Base-by-base conservation (phyloP, 1,140 invertebrate species). In the Ceratosolen fusciceps region DNA sequence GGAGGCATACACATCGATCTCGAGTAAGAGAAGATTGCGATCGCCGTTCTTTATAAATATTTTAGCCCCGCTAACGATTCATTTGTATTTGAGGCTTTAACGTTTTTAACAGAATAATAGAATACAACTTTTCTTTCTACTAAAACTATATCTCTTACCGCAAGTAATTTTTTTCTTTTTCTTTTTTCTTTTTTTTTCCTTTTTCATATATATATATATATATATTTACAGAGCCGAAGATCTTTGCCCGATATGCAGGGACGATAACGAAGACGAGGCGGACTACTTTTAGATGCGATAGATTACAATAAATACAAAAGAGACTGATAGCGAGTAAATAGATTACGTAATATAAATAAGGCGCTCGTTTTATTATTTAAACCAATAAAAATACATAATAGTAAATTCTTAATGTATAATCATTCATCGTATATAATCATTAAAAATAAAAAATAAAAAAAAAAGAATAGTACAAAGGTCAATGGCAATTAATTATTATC, bases 311-410 rank as follows among this genome's bases (percentile, higher is more conserved):
- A 29, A 67, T 60, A n/a, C n/a, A 43, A 74, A 60, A 29, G 19
- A 72, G 21, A 68, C 37, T 72, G 31, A 54, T 62, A 65, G 0
- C 16, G n/a, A 31, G 21, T 39, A 65, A 65, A 43, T 74, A 52
- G 8, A 37, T n/a, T 8, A 65, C 24, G 0, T 65, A 75, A 60
- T 75, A 77, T 72, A 80, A 77, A 80, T 77, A 73, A 65, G 10
- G 52, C 21, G 12, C 5, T 65, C 39, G 31, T 65, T 80, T 80
- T 80, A 80, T 80, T 80, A 65, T 54, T 80, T 34, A 72, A 80
- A 72, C 1, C 24, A 39, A 14, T 72, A 72, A 80, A 76, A 80
- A 76, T 76, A 72, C 68, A 76, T 70, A 49, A 74, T 74, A 74
- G 56, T 68, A 74, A 29, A 76, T 77, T 81, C 2, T 26, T 74